These are phyloP conservation scores for Orthosia gothica DNA, from an alignment of 2,888 invertebrate genomes.

Conservation along the genomic window DNA sequence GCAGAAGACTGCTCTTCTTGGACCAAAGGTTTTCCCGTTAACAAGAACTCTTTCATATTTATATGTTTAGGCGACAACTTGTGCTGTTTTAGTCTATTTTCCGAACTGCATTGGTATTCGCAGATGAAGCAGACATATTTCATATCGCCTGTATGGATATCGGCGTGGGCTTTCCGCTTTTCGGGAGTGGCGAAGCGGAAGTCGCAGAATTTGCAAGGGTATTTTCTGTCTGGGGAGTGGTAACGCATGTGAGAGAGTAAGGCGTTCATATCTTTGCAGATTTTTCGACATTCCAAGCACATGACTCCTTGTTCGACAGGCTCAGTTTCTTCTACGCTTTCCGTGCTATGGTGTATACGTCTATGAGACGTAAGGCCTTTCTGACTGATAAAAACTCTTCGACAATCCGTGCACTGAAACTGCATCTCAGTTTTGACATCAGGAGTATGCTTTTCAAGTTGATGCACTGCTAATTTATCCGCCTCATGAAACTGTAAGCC, in stretches of 20 bases:
- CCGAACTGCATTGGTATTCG: constrained; percentile 88
- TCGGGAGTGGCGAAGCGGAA: constrained; percentile 87
- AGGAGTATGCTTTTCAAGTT: constrained; percentile 84
- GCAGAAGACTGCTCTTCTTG: constrained; percentile 77
- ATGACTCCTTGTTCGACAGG: constrained; percentile 80
- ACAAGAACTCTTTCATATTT: constrained; percentile 84
- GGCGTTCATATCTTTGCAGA: constrained; percentile 85
- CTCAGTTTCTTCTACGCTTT: constrained; percentile 76
- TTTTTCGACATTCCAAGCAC: constrained; percentile 87
- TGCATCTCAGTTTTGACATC: constrained; percentile 82
- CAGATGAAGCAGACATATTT: constrained; percentile 89
- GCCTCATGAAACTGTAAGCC: constrained; percentile 86
- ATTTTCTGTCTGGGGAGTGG: constrained; percentile 85
- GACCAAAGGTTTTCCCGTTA: constrained; percentile 80
- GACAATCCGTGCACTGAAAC: constrained; percentile 86
- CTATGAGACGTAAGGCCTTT: constrained; percentile 86
- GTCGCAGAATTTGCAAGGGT: constrained; percentile 88
- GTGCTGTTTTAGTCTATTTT: constrained; percentile 84
- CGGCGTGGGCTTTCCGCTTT: constrained; percentile 84
- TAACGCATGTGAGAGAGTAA: constrained; percentile 86
- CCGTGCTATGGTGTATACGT: constrained; percentile 83
- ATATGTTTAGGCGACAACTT: constrained; percentile 85
- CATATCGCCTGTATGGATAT: constrained; percentile 88
- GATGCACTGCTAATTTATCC: constrained; percentile 86
- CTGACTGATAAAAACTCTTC: constrained; percentile 85